Evolutionary conservation across 2,113 vertebrate genomes (phyloP).

Genomic region (Phodopus roborovskii): DNA sequence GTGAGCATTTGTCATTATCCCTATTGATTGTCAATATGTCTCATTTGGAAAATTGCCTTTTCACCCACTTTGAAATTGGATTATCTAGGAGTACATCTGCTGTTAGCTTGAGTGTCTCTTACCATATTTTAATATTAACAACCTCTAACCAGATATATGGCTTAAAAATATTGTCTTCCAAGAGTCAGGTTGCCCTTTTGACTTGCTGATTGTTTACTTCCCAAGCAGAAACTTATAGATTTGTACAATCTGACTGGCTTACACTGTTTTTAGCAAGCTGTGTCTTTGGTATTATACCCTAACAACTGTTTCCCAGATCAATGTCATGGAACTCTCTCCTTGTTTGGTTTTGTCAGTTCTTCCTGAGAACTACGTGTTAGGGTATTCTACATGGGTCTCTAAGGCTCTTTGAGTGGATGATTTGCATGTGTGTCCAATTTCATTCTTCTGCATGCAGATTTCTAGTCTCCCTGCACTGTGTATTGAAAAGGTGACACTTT

Average conservation of each 20-base stretch:
- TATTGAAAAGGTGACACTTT: background rate
- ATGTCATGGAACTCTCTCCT: too few species aligned
- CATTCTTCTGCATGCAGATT: too few species aligned
- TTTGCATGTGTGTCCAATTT: background rate
- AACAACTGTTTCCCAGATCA: background rate
- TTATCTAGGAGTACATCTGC: background rate
- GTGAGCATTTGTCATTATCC: background rate
- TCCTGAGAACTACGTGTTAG: background rate
- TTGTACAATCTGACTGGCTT: background rate
- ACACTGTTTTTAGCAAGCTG: background rate
- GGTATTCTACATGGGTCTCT: background rate
- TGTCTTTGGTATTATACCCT: background rate
- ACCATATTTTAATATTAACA: background rate
- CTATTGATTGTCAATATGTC: too few species aligned
- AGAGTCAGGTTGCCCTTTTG: background rate
- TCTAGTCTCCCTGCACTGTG: background rate
- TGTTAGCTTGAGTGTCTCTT: background rate
- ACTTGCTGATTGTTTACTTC: background rate
- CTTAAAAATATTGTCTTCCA: background rate
- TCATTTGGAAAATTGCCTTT: background rate
- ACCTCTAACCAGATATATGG: background rate
- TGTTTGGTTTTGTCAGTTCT: background rate
- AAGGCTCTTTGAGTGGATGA: background rate
- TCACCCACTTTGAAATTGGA: background rate
- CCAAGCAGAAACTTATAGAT: background rate